Evolutionary conservation across 30 jellyfish, hydroid and myxozoan genomes (phyloP).

Genomic region (Hydra vulgaris): DNA sequence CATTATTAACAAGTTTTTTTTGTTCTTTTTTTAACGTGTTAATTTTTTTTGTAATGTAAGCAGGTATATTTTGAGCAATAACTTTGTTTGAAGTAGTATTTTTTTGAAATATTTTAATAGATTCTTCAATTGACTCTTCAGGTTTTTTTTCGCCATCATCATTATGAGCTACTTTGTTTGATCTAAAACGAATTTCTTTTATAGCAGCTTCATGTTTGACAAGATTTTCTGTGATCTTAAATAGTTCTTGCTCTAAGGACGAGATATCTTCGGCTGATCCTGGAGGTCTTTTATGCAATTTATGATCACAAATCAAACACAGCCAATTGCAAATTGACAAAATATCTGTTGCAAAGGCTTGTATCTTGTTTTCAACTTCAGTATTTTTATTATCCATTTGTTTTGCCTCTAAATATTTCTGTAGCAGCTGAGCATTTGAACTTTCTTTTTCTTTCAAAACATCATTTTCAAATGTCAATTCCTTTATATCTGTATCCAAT

Average conservation of each 20-base stretch:
- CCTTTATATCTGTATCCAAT: conserved; percentile 10
- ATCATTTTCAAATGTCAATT: not conserved
- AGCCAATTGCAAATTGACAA: conserved; percentile 8
- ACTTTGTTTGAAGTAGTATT: not conserved
- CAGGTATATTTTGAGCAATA: conserved; percentile 8
- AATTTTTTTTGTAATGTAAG: conserved; percentile 18
- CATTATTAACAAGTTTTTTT: conserved; percentile 8
- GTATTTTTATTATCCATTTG: conserved; percentile 22
- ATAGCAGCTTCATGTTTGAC: conserved; percentile 61
- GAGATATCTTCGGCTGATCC: conserved; percentile 31
- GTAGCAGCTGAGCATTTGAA: conserved; percentile 16
- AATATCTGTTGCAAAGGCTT: conserved; percentile 23
- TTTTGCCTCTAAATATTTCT: conserved; percentile 11
- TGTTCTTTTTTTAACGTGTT: conserved; percentile 17
- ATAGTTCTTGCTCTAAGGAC: conserved; percentile 72
- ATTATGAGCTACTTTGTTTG: not conserved
- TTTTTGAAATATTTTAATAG: not conserved
- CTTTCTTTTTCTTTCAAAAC: not conserved
- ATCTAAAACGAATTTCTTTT: conserved; percentile 21
- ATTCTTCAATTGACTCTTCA: not conserved
- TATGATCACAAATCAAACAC: conserved; percentile 14
- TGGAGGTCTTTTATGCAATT: not conserved
- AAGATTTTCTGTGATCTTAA: conserved; percentile 65
- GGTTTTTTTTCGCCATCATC: not conserved
- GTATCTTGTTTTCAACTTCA: conserved; percentile 22